A percentile compares a stretch with the other conserved stretches of the same genome.
These are phyloP conservation scores for Theretra japonica DNA, from an alignment of 2,888 invertebrate genomes.

Conservation along the genomic window DNA sequence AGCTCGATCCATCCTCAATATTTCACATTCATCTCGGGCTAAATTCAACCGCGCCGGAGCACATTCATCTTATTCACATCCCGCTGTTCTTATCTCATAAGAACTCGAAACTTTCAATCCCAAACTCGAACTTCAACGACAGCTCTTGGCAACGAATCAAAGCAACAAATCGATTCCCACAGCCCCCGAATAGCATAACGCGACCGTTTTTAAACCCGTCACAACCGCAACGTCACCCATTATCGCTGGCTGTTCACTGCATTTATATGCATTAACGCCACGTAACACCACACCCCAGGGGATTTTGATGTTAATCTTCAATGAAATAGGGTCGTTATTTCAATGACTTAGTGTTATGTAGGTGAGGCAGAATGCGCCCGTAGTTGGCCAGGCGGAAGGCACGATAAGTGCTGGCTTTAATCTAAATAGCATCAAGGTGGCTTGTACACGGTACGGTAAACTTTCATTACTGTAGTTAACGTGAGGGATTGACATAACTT, in stretches of 20 bases:
- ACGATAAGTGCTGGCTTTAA: conserved; percentile 77
- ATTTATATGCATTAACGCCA: conserved; percentile 72
- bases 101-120: conserved; percentile 19
- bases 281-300: conserved; percentile 37
- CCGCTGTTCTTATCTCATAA: conserved; percentile 10
- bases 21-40: not conserved
- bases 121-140: conserved; percentile 17
- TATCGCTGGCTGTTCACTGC: conserved; percentile 69
- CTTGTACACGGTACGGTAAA: conserved; percentile 56
- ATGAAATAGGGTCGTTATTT: conserved; percentile 59
- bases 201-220: conserved; percentile 62
- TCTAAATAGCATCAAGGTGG: conserved; percentile 77
- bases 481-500: conserved; percentile 40
- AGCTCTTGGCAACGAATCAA: conserved; percentile 53
- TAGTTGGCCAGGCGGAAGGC: conserved; percentile 70
- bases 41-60: not conserved
- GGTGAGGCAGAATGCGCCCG: conserved; percentile 60
- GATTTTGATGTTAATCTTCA: conserved; percentile 50
- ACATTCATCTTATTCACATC: conserved; percentile 17
- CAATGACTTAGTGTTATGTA: conserved; percentile 46
- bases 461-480: conserved; percentile 45
- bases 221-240: conserved; percentile 60
- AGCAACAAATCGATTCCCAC: conserved; percentile 44
- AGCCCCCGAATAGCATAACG: conserved; percentile 46
- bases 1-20: too few relatives aligned